Evolutionary conservation across 1,140 invertebrate species (phyloP).

Genomic region (Schmidtea mediterranea): DNA sequence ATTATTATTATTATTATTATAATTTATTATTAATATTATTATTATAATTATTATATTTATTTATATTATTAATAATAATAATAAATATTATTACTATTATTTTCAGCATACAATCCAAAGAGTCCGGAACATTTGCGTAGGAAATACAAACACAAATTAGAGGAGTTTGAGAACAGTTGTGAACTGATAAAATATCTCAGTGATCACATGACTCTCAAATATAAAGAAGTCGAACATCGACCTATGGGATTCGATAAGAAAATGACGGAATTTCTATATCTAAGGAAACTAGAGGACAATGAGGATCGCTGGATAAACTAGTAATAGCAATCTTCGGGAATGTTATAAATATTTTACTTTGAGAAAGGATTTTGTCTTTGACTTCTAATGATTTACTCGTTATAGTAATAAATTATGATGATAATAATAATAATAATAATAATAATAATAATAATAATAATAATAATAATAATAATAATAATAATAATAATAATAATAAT

Average conservation of each 20-base stretch:
- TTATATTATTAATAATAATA: background rate
- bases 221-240: background rate
- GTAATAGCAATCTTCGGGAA: too few species aligned
- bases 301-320: background rate
- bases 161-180: slow-evolving; percentile 25
- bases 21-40: too few species aligned
- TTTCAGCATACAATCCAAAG: slow-evolving; percentile 24
- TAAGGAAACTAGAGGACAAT: background rate
- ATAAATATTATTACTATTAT: slow-evolving; percentile 8
- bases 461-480: too few species aligned
- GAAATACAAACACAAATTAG: slow-evolving; percentile 25
- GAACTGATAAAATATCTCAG: slow-evolving; percentile 14
- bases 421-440: too few species aligned
- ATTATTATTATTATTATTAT: too few species aligned
- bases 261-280: background rate
- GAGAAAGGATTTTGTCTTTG: too few species aligned
- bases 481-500: too few species aligned
- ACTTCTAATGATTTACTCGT: too few species aligned
- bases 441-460: too few species aligned
- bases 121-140: slow-evolving; percentile 24
- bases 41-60: too few species aligned
- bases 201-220: background rate
- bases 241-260: background rate
- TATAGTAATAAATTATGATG: too few species aligned
- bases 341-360: too few species aligned